These are phyloP conservation scores for Halichondria panicea DNA, from an alignment of 37 sponge, comb jelly and placozoan species.

Conservation along the genomic window DNA sequence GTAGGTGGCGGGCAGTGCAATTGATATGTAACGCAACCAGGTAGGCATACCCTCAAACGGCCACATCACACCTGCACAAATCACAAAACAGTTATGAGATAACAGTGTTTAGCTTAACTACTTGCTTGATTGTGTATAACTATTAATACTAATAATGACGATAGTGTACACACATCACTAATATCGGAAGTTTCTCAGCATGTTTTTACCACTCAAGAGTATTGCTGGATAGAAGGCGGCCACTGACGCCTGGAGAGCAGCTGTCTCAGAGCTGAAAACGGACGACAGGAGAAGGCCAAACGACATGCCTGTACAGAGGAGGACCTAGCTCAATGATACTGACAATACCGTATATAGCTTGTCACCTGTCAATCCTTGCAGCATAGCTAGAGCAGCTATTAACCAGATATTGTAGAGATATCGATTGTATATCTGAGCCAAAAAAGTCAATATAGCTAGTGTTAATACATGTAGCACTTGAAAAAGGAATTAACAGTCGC, in stretches of 20 bases:
- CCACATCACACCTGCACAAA: conserved; percentile 82
- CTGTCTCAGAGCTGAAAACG: conserved; percentile 44
- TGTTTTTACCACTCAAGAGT: conserved; percentile 71
- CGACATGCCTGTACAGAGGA: conserved; percentile 50
- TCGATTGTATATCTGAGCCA: conserved; percentile 45
- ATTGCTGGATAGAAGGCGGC: conserved; percentile 72
- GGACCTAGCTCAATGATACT: not conserved
- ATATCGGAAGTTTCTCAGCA: not conserved
- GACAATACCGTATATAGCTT: not conserved
- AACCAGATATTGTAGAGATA: conserved; percentile 24
- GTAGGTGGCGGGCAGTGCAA: conserved; percentile 62
- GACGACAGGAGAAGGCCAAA: conserved; percentile 79
- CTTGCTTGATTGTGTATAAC: not conserved
- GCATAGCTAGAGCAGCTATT: conserved; percentile 46
- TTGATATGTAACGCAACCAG: conserved; percentile 64
- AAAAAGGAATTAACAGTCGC: not conserved
- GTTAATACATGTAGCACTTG: not conserved
- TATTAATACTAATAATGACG: not conserved
- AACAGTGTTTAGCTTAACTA: not conserved
- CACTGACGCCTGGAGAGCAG: conserved; percentile 59
- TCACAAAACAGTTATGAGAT: not conserved
- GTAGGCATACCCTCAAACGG: conserved; percentile 81
- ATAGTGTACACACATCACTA: not conserved
- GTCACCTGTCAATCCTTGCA: conserved; percentile 78
- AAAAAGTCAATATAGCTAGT: not conserved